Evolutionary conservation across 2,797 vertebrate species (phyloP).

Genomic region (Remorina albescens): DNA sequence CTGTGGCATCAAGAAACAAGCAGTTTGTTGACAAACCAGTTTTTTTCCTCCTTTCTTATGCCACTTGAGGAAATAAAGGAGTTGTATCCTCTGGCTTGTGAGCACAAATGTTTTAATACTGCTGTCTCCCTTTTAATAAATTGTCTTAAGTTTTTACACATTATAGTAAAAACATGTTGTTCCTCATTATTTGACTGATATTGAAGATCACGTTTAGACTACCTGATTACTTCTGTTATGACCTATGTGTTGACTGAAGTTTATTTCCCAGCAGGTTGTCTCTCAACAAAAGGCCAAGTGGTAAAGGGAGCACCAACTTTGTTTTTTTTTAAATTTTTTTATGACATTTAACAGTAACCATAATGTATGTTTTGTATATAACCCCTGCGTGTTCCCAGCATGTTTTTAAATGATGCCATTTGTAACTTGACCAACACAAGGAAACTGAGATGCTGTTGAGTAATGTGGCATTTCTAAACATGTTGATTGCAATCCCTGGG

Average conservation of each 20-base stretch:
- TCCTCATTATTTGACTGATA: slow-evolving; percentile 7
- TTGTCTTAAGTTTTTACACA: not conserved
- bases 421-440: slow-evolving; percentile 49
- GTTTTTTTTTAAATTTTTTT: slow-evolving; percentile 2
- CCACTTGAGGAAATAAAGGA: slow-evolving; percentile 35
- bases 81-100: not conserved
- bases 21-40: slow-evolving; percentile 56
- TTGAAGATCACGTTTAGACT: not conserved
- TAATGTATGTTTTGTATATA: slow-evolving; percentile 24
- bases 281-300: slow-evolving; percentile 50
- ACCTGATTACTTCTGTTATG: not conserved
- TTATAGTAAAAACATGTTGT: not conserved
- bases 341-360: slow-evolving; percentile 19
- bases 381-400: slow-evolving; percentile 51
- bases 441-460: slow-evolving; percentile 67
- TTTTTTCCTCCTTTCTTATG: slow-evolving; percentile 44
- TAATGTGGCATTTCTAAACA: slow-evolving; percentile 69
- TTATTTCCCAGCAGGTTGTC: slow-evolving; percentile 69
- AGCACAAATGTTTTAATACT: not conserved
- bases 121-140: slow-evolving; percentile 29
- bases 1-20: not conserved
- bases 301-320: slow-evolving; percentile 56
- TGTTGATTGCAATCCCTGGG: slow-evolving; percentile 31
- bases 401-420: slow-evolving; percentile 52
- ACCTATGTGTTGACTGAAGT: slow-evolving; percentile 25